phyloP scores from a whole-genome alignment of 2,113 vertebrate genomes.

The Sylvia atricapilla region DNA sequence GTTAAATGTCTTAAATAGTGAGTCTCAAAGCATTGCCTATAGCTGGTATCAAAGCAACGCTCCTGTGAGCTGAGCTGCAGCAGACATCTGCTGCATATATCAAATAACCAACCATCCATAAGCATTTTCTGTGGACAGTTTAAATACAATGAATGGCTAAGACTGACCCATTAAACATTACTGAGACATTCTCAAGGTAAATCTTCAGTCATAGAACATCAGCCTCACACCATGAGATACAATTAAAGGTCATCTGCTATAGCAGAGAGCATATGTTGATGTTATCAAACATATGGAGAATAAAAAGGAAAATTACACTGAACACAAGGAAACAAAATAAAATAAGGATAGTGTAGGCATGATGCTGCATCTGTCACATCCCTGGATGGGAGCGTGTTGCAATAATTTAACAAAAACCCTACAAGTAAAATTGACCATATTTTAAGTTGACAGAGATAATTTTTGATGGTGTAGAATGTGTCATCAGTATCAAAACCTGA shows the following conservation, averaged over 20 bases:
- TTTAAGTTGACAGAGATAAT: background rate
- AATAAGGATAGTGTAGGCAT: background rate
- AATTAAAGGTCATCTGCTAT: constrained; percentile 46
- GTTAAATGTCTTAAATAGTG: background rate
- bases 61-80: background rate
- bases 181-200: constrained; percentile 53
- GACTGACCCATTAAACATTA: constrained; percentile 44
- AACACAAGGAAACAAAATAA: background rate
- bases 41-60: background rate
- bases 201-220: constrained; percentile 33
- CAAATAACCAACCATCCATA: constrained; percentile 31
- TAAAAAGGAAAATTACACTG: background rate
- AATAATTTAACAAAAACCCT: background rate
- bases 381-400: background rate
- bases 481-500: background rate
- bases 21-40: background rate
- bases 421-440: background rate
- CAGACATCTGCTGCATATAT: constrained; percentile 19
- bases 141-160: constrained; percentile 32
- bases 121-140: constrained; percentile 16
- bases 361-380: background rate
- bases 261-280: constrained; percentile 22
- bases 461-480: background rate
- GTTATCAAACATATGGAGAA: constrained; percentile 15
- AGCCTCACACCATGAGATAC: constrained; percentile 3